Base-by-base conservation (phyloP, 2,888 invertebrate genomes). In the Amphipyra berbera region DNA sequence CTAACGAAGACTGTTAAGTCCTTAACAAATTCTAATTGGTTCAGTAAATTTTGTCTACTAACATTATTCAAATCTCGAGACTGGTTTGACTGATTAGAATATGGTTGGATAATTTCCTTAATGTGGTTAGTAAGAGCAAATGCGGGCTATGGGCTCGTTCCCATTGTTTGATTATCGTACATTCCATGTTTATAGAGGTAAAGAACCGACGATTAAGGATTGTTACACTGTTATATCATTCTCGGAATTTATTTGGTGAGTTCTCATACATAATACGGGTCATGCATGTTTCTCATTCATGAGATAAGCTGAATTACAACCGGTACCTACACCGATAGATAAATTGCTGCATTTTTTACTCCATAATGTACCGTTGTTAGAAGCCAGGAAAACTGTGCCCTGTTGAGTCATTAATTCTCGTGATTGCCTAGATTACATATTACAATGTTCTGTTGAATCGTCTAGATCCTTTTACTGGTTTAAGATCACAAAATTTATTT, bases 101-200 rank as follows among this genome's bases (percentile, higher is more conserved):
- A 64, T 38, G 56, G 52, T 67, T 21, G 57, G 46, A 59, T 66
- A 66, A 74, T 70, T 74, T 70, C 75, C 60, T 58, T 60, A 54
- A 52, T 37, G 52, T 54, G 61, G 67, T 53, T 52, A 50, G 45
- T 13, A 7, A 48, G 15, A 38, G 48, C 41, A 49, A 62, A 78
- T 65, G 71, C 75, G 75, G 76, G 78, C 48, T 61, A 30, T 50
- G 62, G 59, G 60, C 42, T 44, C 45, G 55, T 35, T 57, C 47
- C 35, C 60, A 71, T 76, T 76, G 68, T 75, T 55, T 62, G 55
- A 48, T n/a, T 65, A 71, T 67, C 61, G 15, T 58, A 74, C 64
- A 67, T 76, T 74, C 61, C 58, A 59, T 62, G 62, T 78, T 61
- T 61, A 42, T 10, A 56, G 61, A 71, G 75, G 62, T 76, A 65